Evolutionary conservation across 2,888 invertebrate genomes (phyloP).

Genomic region (Xylocampa areola): DNA sequence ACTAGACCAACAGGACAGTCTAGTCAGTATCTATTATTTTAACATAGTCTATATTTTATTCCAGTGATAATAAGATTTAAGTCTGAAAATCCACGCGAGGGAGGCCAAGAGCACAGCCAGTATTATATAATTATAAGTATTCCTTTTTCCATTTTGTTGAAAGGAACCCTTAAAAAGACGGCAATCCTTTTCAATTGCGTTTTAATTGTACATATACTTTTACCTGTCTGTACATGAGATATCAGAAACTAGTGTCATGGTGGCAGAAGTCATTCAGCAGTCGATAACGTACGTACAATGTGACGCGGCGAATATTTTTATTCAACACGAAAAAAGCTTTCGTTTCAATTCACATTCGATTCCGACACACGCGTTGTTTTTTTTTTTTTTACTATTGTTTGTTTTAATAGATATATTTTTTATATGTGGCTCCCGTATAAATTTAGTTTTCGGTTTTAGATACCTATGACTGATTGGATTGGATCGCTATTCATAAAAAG

Average conservation of each 20-base stretch:
- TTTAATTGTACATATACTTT: too few relatives aligned
- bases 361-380: slow-evolving; percentile 27
- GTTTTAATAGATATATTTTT: slow-evolving; percentile 31
- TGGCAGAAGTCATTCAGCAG: slow-evolving; percentile 27
- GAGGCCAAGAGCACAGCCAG: too few relatives aligned
- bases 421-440: slow-evolving; percentile 3
- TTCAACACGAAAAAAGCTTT: slow-evolving; percentile 29
- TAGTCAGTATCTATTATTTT: too few relatives aligned
- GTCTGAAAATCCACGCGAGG: too few relatives aligned
- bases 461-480: slow-evolving; percentile 1
- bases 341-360: slow-evolving; percentile 52
- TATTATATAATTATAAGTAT: too few relatives aligned
- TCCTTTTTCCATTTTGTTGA: too few relatives aligned
- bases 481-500: not conserved
- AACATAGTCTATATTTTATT: too few relatives aligned
- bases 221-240: slow-evolving; percentile 14
- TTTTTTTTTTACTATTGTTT: slow-evolving; percentile 30
- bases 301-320: slow-evolving; percentile 41
- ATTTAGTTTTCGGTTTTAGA: slow-evolving; percentile 15
- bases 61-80: too few relatives aligned
- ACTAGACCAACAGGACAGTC: too few relatives aligned
- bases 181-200: too few relatives aligned
- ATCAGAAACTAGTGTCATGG: slow-evolving; percentile 18
- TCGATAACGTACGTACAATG: slow-evolving; percentile 34
- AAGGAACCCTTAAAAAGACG: too few relatives aligned